Percentiles rank a stretch among this genome's conserved stretches.
phyloP scores from a whole-genome alignment of 2,113 vertebrate genomes.

The Mobula birostris region DNA sequence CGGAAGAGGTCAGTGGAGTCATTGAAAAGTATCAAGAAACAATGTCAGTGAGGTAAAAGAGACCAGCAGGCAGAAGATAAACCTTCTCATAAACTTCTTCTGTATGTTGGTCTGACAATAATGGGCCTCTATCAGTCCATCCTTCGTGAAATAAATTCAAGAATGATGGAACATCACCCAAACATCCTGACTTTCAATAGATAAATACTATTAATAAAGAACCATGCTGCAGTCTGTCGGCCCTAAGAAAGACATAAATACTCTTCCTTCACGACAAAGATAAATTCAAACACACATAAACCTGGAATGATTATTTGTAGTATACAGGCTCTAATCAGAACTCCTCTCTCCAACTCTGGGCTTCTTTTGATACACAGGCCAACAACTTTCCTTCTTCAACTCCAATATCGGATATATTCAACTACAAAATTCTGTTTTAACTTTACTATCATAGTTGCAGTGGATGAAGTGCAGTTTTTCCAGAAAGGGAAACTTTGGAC shows the following conservation, averaged over 20 bases:
- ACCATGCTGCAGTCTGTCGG: background rate
- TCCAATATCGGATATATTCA: background rate
- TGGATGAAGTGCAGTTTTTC: background rate
- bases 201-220: background rate
- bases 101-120: background rate
- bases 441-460: background rate
- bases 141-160: background rate
- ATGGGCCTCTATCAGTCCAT: background rate
- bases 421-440: background rate
- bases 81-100: background rate
- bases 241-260: background rate
- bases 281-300: constrained; percentile 14
- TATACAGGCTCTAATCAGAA: background rate
- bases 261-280: background rate
- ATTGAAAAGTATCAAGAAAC: too few relatives aligned
- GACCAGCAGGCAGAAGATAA: background rate
- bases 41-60: background rate
- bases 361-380: background rate
- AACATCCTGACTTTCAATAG: background rate
- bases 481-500: background rate
- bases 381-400: background rate
- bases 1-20: too few relatives aligned
- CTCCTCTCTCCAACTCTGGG: background rate
- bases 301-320: background rate
- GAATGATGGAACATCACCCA: background rate